A percentile compares a stretch with the other conserved stretches of the same genome.
These are phyloP conservation scores for Nilaparvata lugens DNA, from an alignment of 1,140 invertebrate species.

Conservation along the genomic window DNA sequence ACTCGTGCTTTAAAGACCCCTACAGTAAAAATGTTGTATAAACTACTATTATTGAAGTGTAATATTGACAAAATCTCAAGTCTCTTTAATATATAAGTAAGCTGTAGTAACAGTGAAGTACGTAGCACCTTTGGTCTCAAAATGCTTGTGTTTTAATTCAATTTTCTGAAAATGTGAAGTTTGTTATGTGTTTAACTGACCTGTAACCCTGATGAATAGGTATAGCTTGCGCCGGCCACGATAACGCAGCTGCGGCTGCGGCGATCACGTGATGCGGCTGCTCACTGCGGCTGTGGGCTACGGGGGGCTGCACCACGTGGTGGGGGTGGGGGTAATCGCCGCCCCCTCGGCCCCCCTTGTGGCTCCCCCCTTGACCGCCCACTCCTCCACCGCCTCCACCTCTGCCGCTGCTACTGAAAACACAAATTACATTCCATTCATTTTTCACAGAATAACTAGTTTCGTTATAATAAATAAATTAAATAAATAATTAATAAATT, in stretches of 20 bases:
- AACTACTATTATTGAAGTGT: no score
- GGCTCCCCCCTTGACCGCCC: slow-evolving; percentile 18
- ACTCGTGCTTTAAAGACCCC: no score
- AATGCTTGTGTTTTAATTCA: no score
- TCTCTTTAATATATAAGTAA: no score
- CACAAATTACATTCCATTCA: slow-evolving; percentile 3
- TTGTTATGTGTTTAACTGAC: slow-evolving; percentile 33
- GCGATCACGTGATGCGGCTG: slow-evolving; percentile 31
- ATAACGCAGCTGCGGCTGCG: slow-evolving; percentile 29
- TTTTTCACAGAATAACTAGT: background rate
- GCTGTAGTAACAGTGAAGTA: slow-evolving; percentile 16
- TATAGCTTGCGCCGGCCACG: slow-evolving; percentile 45
- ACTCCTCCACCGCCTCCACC: no score
- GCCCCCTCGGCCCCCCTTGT: slow-evolving; percentile 16
- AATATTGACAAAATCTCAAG: no score
- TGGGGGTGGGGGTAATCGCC: slow-evolving; percentile 22
- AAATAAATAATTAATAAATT: no score
- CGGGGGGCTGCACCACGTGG: slow-evolving; percentile 48
- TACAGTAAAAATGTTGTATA: no score
- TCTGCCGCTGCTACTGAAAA: slow-evolving; percentile 39
- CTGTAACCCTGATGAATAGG: slow-evolving; percentile 47
- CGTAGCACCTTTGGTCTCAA: no score
- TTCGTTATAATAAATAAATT: no score
- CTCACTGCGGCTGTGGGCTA: slow-evolving; percentile 45
- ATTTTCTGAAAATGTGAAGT: background rate